Base-by-base conservation (phyloP, 2,888 invertebrate genomes). In the Margaritifera margaritifera region DNA sequence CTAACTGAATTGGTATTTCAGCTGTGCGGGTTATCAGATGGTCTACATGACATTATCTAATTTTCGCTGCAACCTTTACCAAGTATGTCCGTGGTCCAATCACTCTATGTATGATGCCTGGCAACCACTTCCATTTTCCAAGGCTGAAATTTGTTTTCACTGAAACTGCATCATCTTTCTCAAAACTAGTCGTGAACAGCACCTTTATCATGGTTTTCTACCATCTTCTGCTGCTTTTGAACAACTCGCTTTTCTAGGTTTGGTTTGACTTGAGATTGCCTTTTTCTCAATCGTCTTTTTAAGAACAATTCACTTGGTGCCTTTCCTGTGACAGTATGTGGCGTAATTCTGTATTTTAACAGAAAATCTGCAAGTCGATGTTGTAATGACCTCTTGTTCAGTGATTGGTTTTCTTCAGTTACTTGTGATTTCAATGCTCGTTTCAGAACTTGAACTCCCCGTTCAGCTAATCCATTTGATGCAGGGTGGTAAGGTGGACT, bases 401-500 rank as follows among this genome's bases (percentile, higher is more conserved):
- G n/a, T 18, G 25, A n/a, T 27, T 60, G 22, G 15, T 62, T 62
- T 24, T 42, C 63, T 24, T 64, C 64, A 52, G 59, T 58, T 8
- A 60, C 60, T 52, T 69, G 68, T 57, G 61, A 69, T 51, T 64
- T 66, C n/a, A 72, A 55, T 15, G 62, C 51, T 27, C 53, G 55
- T 62, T 75, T 77, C 6, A 78, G 57, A n/a, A 62, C 69, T 62
- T 69, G 69, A 4, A 75, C 75, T n/a, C 25, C 55, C 15, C 77
- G 42, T 55, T 77, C 75, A 11, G 73, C 77, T 54, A 62, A 60
- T 25, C 75, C 73, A 65, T 78, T 75, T 19, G 71, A 69, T 19
- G 60, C 52, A 19, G 72, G 72, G 55, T 72, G 74, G 54, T 71
- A 77, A 1, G 72, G 62, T 19, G 75, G 68, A n/a, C 52, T n/a